Conservation (phyloP, 2,113 vertebrate genomes). For the Nothobranchius furzeri region DNA sequence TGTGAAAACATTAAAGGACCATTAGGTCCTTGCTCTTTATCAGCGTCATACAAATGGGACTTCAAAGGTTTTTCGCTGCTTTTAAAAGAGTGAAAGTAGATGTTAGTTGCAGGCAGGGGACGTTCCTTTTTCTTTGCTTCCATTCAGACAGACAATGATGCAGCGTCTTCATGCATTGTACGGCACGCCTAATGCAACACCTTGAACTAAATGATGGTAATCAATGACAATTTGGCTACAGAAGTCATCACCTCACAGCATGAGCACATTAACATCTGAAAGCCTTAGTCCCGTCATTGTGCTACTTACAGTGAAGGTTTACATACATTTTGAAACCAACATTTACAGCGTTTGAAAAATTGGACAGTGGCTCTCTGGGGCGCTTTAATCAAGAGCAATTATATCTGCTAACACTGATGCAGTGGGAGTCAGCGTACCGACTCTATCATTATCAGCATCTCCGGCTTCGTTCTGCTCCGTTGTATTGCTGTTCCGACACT, state of each 20-base stretch:
- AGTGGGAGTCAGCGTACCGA: not conserved
- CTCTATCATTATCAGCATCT: conserved; percentile 27
- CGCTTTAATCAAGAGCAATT: conserved; percentile 22
- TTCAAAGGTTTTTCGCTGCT: conserved; percentile 19
- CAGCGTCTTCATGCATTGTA: conserved; percentile 16
- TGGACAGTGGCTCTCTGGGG: not conserved
- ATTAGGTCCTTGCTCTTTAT: not conserved
- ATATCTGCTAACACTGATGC: conserved; percentile 12
- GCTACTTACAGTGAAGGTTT: conserved; percentile 19
- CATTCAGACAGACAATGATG: conserved; percentile 24
- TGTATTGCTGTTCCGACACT: conserved; percentile 40
- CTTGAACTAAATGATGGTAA: conserved; percentile 37
- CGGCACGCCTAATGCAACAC: conserved; percentile 25
- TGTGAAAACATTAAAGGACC: conserved; percentile 21
- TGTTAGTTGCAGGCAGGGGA: not conserved
- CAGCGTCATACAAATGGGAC: conserved; percentile 17
- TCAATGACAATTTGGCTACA: conserved; percentile 13
- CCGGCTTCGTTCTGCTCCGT: not conserved
- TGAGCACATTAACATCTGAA: conserved; percentile 16
- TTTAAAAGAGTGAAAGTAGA: not conserved
- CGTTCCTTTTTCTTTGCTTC: conserved; percentile 12
- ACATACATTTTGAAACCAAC: conserved; percentile 20
- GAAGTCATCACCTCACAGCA: conserved; percentile 25
- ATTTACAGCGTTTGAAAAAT: conserved; percentile 16
- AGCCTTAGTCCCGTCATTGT: conserved; percentile 2